Conservation (phyloP, 2,888 invertebrate genomes). For the Cephus spinipes region DNA sequence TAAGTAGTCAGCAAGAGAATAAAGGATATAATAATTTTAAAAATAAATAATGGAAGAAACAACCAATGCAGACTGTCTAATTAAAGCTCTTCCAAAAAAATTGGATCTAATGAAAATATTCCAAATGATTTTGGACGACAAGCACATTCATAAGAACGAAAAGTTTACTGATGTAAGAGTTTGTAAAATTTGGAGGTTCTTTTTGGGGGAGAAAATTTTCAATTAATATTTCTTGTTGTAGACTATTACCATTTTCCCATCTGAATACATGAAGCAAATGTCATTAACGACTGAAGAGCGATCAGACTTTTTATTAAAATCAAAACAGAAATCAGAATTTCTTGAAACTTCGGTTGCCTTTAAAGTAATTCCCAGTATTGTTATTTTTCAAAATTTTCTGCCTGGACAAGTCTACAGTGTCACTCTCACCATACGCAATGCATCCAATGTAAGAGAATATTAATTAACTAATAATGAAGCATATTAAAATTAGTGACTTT, state of each 20-base stretch:
- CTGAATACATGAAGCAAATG: constrained; percentile 50
- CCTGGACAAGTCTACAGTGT: constrained; percentile 69
- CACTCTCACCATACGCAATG: constrained; percentile 71
- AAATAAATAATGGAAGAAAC: too few species aligned
- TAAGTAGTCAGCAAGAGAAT: too few species aligned
- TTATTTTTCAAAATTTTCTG: constrained; percentile 74
- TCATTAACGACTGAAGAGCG: constrained; percentile 46
- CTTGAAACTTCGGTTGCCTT: constrained; percentile 27
- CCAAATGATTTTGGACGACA: too few species aligned
- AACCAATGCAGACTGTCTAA: too few species aligned
- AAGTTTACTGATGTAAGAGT: too few species aligned
- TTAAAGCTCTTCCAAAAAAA: too few species aligned
- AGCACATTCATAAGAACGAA: too few species aligned
- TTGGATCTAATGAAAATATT: too few species aligned
- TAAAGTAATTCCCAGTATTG: constrained; percentile 66
- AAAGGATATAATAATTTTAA: too few species aligned
- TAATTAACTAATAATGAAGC: background rate
- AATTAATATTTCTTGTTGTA: too few species aligned
- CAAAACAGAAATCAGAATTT: constrained; percentile 11
- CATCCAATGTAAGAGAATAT: constrained; percentile 67
- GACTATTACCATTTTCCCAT: constrained; percentile 34
- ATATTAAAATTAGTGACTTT: constrained; percentile 13
- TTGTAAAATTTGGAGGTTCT: too few species aligned
- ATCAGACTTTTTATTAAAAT: constrained; percentile 33
- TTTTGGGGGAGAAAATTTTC: too few species aligned